Evolutionary conservation across 2,888 invertebrate species (phyloP), one percentile per base, ranked within the genome.

Genomic region (Drosophila siamana): DNA sequence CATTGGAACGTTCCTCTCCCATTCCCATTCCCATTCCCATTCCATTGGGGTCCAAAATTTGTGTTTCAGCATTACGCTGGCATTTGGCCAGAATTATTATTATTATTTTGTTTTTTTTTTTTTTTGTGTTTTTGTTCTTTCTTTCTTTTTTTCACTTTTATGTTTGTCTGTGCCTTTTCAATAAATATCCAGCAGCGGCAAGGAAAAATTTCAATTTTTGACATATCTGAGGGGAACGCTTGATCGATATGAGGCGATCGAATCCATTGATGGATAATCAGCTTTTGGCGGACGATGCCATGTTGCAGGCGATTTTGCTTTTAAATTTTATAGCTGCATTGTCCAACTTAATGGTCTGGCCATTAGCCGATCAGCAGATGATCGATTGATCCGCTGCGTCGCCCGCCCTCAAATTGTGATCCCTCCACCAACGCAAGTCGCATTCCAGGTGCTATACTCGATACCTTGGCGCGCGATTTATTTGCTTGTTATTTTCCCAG

Each of bases 91-190:
- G 78, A 83, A 86, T 80, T 88, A 88, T 84, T 88, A 88, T 84
- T 33, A 33, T 33, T 33, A 33, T 33, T 33, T 33, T 33, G 30
- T 33, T 33, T 33, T 33, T n/a, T 9, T 9, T 30, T 30, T 30
- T 30, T 11, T 30, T 30, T 30, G 4, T 5, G n/a, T n/a, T n/a
- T n/a, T 33, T 33, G 11, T 5, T 1, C 11, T 4, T 30, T 11
- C 30, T 30, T 33, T 30, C 11, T 9, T 74, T 74, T 55, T 51
- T 86, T 86, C 85, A 88, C 75, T 88, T 84, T 84, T 86, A 88
- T 86, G 86, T 83, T 88, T 83, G 88, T 88, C 88, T 87, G 82
- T 73, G 88, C 86, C 76, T 79, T 88, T 85, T 88, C 81, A 83
- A 82, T 81, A 87, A 85, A 83, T 86, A 83, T 85, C 76, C 76